phyloP scores from a whole-genome alignment of 2,888 invertebrate genomes.

The Oscheius sp. region DNA sequence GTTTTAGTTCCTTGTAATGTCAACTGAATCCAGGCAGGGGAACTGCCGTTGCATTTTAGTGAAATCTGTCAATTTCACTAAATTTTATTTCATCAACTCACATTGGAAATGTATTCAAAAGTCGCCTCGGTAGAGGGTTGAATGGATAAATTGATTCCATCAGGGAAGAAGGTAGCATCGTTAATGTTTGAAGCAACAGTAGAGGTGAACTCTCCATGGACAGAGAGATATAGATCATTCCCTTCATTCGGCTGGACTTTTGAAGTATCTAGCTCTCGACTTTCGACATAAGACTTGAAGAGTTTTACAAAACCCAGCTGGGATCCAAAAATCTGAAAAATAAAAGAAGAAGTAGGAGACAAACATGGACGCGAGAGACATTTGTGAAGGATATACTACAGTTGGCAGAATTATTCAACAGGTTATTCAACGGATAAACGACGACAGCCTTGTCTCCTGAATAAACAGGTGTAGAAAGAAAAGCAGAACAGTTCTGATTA shows the following conservation, averaged over 20 bases:
- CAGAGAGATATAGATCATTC: background rate
- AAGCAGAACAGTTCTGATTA: background rate
- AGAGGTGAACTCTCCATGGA: background rate
- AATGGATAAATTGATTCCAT: background rate
- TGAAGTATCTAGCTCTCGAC: background rate
- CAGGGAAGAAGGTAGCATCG: background rate
- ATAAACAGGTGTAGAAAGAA: background rate
- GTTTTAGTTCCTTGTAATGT: too few relatives aligned
- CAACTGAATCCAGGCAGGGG: too few relatives aligned
- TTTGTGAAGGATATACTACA: background rate
- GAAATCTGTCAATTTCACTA: background rate
- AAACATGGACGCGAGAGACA: background rate
- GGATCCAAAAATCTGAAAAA: constrained; percentile 9
- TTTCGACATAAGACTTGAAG: constrained; percentile 16
- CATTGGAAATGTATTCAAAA: constrained; percentile 6
- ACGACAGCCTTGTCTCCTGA: background rate
- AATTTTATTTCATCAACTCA: background rate
- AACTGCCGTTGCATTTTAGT: too few relatives aligned
- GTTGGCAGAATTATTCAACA: background rate
- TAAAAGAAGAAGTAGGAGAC: background rate
- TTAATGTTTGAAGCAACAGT: background rate
- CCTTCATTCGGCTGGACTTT: constrained; percentile 12
- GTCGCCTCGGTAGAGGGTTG: background rate
- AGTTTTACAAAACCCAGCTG: background rate
- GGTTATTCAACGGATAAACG: background rate